A percentile compares a stretch with the other conserved stretches of the same genome.
Conservation (phyloP, 2,797 vertebrate species). For the Hylomyscus alleni region DNA sequence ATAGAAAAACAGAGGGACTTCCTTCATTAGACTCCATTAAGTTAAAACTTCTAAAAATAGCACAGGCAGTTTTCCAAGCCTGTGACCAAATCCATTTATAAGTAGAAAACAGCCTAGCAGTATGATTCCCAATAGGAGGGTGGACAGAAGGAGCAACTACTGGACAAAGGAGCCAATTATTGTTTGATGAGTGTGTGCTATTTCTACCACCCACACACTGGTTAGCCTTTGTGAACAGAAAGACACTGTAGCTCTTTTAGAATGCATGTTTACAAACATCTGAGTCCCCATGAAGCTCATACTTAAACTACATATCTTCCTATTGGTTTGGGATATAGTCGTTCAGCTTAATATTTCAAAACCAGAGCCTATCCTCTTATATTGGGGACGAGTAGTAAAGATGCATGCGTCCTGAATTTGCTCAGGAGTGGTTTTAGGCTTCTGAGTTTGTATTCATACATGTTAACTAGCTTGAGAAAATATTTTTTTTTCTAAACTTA, state of each 20-base stretch:
- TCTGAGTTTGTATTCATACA: constrained; percentile 27
- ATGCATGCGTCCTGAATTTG: background rate
- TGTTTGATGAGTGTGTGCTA: constrained; percentile 28
- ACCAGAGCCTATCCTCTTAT: background rate
- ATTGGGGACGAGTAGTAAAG: background rate
- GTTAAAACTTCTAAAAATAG: constrained; percentile 53
- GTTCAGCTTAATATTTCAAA: background rate
- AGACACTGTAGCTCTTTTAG: background rate
- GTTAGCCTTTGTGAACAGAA: constrained; percentile 24
- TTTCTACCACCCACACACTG: constrained; percentile 2
- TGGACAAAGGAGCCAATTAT: constrained; percentile 52
- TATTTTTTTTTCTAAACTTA: constrained; percentile 36
- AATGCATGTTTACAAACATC: constrained; percentile 15
- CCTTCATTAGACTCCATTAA: constrained; percentile 45
- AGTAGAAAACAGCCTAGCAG: constrained; percentile 18
- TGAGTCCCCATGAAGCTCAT: background rate
- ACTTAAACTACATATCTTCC: background rate
- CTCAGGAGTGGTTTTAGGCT: background rate
- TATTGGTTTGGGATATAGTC: background rate
- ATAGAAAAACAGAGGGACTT: constrained; percentile 7
- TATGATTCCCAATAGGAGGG: constrained; percentile 2
- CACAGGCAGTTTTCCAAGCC: background rate
- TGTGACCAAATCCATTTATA: constrained; percentile 23
- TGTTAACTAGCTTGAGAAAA: constrained; percentile 13
- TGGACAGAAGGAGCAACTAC: background rate